Percentiles rank a stretch among this genome's conserved stretches.
Conservation (phyloP, 2,113 vertebrate species). For the Pomatostomus ruficeps region DNA sequence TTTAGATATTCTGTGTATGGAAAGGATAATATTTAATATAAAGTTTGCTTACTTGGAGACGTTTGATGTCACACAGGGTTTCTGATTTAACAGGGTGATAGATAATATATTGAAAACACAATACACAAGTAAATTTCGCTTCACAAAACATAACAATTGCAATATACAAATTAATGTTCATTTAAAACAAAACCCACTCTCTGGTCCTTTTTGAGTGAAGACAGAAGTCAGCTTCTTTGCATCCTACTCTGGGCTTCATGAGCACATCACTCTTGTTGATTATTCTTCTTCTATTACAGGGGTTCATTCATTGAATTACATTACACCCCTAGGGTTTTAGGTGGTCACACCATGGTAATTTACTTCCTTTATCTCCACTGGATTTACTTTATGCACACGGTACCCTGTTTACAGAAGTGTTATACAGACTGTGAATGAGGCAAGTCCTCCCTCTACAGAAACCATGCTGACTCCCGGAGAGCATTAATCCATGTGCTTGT, state of each 20-base stretch:
- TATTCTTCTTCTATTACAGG: neutral
- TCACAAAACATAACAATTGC: neutral
- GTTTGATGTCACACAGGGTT: neutral
- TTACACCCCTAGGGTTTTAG: neutral
- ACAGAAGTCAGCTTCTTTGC: neutral
- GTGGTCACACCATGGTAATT: neutral
- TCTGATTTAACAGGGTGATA: neutral
- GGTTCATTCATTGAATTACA: neutral
- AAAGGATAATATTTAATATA: neutral
- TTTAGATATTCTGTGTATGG: neutral
- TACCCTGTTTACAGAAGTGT: neutral
- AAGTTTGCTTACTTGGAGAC: neutral
- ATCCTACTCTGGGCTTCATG: neutral
- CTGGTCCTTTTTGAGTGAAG: neutral
- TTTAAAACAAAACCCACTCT: neutral
- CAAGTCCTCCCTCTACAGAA: neutral
- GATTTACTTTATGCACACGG: neutral
- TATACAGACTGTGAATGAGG: neutral
- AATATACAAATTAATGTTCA: neutral
- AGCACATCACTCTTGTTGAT: neutral
- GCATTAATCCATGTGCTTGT: neutral
- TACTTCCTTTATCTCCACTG: neutral
- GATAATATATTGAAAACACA: neutral
- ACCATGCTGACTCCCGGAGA: neutral
- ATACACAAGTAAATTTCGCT: fast-evolving